Conservation (phyloP, 2,797 vertebrate genomes). For the Lacerta viridis region DNA sequence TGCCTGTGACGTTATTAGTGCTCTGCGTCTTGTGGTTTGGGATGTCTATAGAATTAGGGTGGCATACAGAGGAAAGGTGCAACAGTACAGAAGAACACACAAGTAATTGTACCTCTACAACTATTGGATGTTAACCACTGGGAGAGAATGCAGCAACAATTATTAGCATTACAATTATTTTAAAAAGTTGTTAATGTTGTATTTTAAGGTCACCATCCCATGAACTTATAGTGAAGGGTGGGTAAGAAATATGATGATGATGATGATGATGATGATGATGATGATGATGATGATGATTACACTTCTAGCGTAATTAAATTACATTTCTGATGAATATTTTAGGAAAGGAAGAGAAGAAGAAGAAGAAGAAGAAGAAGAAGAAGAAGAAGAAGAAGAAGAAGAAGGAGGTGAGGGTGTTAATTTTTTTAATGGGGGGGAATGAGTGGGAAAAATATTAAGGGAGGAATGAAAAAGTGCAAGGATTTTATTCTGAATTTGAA, state of each 20-base stretch:
- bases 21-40: neutral
- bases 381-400: too few relatives aligned
- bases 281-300: too few relatives aligned
- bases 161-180: neutral
- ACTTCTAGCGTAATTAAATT: neutral
- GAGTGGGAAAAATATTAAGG: too few relatives aligned
- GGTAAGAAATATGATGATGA: too few relatives aligned
- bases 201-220: too few relatives aligned
- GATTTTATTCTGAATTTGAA: neutral
- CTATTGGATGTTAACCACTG: neutral
- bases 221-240: too few relatives aligned
- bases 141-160: neutral
- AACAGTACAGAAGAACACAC: neutral
- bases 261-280: too few relatives aligned
- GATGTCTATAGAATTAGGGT: neutral
- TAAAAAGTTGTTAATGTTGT: too few relatives aligned
- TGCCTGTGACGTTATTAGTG: neutral
- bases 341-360: too few relatives aligned
- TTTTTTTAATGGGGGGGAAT: too few relatives aligned
- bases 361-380: too few relatives aligned
- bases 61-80: neutral
- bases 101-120: neutral
- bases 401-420: too few relatives aligned
- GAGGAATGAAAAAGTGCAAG: neutral
- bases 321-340: neutral